Conservation (phyloP, 2,888 invertebrate genomes). For the Cantharis rufa region DNA sequence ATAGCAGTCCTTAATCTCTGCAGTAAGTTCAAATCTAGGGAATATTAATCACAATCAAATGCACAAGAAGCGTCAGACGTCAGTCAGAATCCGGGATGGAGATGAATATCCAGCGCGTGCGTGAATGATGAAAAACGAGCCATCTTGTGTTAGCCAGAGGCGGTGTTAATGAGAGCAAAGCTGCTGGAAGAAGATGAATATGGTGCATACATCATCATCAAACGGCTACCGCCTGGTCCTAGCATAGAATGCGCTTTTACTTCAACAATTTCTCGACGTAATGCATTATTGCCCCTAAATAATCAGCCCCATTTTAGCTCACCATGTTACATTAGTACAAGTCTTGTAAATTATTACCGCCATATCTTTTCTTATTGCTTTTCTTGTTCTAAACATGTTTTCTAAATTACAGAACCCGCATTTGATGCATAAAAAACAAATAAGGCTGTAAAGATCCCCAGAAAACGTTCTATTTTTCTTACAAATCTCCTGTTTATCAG, state of each 20-base stretch:
- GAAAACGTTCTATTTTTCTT: constrained; percentile 13
- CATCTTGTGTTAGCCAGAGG: constrained; percentile 46
- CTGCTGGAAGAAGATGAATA: constrained; percentile 41
- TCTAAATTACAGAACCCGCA: constrained; percentile 17
- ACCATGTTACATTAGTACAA: constrained; percentile 9
- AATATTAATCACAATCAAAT: constrained; percentile 52
- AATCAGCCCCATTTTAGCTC: constrained; percentile 19
- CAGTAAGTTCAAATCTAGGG: constrained; percentile 44
- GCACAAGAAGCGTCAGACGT: constrained; percentile 42
- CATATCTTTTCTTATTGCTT: constrained; percentile 12
- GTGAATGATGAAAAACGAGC: constrained; percentile 50
- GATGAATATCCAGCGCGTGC: constrained; percentile 43
- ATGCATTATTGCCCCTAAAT: constrained; percentile 26
- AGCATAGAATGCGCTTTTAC: constrained; percentile 25
- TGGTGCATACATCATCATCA: constrained; percentile 42
- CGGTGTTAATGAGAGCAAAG: constrained; percentile 47
- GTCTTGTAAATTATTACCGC: constrained; percentile 19
- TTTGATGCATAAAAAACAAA: constrained; percentile 11
- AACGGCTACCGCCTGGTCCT: constrained; percentile 27
- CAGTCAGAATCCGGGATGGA: constrained; percentile 41
- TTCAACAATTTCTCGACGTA: constrained; percentile 28
- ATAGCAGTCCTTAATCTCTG: constrained; percentile 42
- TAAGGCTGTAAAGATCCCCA: constrained; percentile 3
- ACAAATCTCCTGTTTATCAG: constrained; percentile 16
- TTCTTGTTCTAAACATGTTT: constrained; percentile 22